Evolutionary conservation across 2,888 invertebrate species (phyloP), one percentile per base, ranked within the genome.

Genomic region (Apocheima hispidaria): DNA sequence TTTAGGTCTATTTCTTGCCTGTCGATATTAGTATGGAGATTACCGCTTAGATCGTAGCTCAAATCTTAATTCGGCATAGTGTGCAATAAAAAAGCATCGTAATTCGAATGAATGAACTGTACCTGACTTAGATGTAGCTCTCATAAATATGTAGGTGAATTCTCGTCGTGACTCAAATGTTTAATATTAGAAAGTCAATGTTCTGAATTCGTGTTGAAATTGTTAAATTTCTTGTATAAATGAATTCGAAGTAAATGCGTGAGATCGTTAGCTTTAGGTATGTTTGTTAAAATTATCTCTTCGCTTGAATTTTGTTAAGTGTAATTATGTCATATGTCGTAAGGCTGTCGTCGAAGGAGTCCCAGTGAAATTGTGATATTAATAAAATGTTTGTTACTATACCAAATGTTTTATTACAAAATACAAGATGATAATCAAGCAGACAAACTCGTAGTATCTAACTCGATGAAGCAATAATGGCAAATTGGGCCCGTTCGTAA

Each of bases 291-390:
- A 70, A 74, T 36, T 56, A 71, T 79, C 71, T 72, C 72, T 76
- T 75, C 71, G 78, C 82, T 83, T 82, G 77, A 78, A 55, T 77
- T 78, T 73, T 77, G 73, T 81, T 79, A 78, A 74, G 76, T 72
- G 64, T 80, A 72, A 78, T 76, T 78, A 74, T 44, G 40, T 50
- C 48, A n/a, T n/a, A n/a, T 48, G 36, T 48, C 59, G 60, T 60
- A 55, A 81, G 79, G 69, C 71, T 76, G 75, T 35, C 21, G 48
- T 48, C 75, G 75, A 74, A 73, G 75, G 81, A 83, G 85, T 87
- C 84, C 87, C 84, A 85, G 88, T 86, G 83, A 87, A 90, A 88
- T 86, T 92, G 92, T 92, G 92, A 92, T 92, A 92, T 90, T 88
- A 92, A 87, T 88, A 89, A 88, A 88, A 88, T 83, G 87, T 89